Percentiles rank a stretch among this genome's conserved stretches.
Conservation (phyloP, 2,888 invertebrate species). For the Rhaphigaster nebulosa region DNA sequence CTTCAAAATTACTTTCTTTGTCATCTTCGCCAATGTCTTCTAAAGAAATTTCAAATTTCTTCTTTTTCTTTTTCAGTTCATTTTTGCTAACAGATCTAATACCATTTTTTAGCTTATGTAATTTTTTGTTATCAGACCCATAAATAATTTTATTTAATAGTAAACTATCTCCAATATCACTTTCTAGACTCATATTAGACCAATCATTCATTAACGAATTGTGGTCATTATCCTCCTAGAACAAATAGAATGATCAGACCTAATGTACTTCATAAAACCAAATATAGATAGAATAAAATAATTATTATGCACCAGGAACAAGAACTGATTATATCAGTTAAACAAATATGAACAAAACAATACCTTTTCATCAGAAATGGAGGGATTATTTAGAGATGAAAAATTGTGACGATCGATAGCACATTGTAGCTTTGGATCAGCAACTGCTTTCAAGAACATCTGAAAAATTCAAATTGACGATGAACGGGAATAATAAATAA, state of each 20-base stretch:
- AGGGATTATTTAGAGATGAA: background rate
- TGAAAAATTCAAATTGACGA: background rate
- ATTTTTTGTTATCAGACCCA: constrained; percentile 32
- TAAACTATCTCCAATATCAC: constrained; percentile 54
- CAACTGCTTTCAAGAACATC: constrained; percentile 58
- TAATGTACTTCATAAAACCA: background rate
- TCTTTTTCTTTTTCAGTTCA: constrained; percentile 57
- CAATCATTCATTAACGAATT: constrained; percentile 64
- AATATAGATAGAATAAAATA: background rate
- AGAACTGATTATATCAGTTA: background rate
- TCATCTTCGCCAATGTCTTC: constrained; percentile 56
- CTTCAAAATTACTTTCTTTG: constrained; percentile 11
- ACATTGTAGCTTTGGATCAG: constrained; percentile 57
- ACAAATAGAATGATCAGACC: constrained; percentile 42
- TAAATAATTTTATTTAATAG: constrained; percentile 2
- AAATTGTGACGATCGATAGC: constrained; percentile 45
- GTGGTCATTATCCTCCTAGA: constrained; percentile 61
- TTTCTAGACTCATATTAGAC: constrained; percentile 64
- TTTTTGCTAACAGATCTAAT: constrained; percentile 41
- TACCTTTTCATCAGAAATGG: constrained; percentile 26
- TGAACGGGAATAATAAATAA: background rate
- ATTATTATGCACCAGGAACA: background rate
- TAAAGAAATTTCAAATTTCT: constrained; percentile 39
- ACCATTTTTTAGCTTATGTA: constrained; percentile 36
- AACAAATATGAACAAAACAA: background rate